phyloP scores from a whole-genome alignment of 2,888 invertebrate genomes.

The Nasonia oneida region DNA sequence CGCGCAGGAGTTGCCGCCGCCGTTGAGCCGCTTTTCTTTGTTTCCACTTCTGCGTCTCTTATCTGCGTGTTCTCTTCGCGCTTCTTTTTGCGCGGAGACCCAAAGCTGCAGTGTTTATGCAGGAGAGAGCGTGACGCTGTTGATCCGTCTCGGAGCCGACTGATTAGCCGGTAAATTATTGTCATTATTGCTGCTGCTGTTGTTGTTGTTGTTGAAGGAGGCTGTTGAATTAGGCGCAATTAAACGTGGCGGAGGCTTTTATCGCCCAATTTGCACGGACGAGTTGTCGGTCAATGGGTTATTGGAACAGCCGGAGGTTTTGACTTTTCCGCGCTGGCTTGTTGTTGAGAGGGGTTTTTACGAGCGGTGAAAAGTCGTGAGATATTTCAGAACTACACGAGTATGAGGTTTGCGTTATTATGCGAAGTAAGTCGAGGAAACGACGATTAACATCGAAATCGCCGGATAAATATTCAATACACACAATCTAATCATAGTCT shows the following conservation, averaged over 20 bases:
- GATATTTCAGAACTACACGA: no score
- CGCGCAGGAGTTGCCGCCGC: neutral
- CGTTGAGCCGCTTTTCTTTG: slow-evolving; percentile 18
- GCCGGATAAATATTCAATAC: neutral
- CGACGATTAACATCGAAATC: neutral
- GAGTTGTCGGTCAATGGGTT: slow-evolving; percentile 50
- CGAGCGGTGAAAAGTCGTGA: neutral
- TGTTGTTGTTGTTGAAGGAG: neutral
- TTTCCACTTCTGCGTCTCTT: neutral
- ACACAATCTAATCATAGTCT: neutral
- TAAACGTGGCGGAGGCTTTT: neutral
- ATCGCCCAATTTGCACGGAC: slow-evolving; percentile 28
- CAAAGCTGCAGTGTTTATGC: neutral
- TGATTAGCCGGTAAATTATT: neutral
- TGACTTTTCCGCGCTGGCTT: neutral
- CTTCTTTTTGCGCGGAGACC: neutral
- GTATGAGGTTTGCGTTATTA: no score
- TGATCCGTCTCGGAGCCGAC: neutral
- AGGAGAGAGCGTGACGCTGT: neutral
- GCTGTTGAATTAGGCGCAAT: neutral
- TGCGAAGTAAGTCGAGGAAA: neutral
- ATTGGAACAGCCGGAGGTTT: slow-evolving; percentile 16
- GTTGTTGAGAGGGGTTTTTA: neutral
- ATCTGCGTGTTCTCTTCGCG: no score
- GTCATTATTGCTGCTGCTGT: neutral